Base-by-base conservation (phyloP, 2,888 invertebrate genomes). In the Pollenia amentaria region DNA sequence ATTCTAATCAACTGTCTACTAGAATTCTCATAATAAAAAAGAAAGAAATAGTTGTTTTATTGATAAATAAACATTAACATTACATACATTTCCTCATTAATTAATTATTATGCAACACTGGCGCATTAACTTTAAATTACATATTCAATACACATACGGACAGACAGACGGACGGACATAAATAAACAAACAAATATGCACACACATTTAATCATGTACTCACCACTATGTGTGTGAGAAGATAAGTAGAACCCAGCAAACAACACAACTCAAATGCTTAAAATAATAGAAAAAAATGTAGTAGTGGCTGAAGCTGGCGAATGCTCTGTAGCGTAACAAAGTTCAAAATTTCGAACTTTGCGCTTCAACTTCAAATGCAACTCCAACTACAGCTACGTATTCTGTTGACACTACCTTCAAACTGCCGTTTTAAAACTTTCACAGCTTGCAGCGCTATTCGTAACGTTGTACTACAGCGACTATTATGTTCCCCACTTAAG, bases 41-140 rank as follows among this genome's bases (percentile, higher is more conserved):
- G 29, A 65, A 44, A 72, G 60, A 73, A 73, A 60, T 21, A 48
- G 16, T 55, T 16, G 29, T 55, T 77, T 14, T 18, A 62, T 53
- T 42, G 21, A 79, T 62, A 62, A 70, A 69, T 57, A 67, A 46
- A 57, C 60, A 65, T 73, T 44, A 18, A 60, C 38, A 78, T 42
- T 53, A 78, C 65, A 67, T 51, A 51, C 29, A 84, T 84, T 78
- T 84, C 84, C 78, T 73, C 75, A 75, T 42, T 73, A 64, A 73
- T 84, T 78, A 84, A 79, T 84, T 84, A 75, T 78, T 79, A 84
- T 84, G 65, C 84, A 79, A 62, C 38, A 57, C n/a, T 69, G 78
- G 73, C 57, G 44, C 51, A 67, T 78, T 65, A 67, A 78, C 53
- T 73, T 65, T 72, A 21, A 51, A 84, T 84, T 79, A 79, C 60